Evolutionary conservation across 1,140 invertebrate genomes (phyloP), one percentile per base, ranked within the genome.

Genomic region (Drosophila neocordata): DNA sequence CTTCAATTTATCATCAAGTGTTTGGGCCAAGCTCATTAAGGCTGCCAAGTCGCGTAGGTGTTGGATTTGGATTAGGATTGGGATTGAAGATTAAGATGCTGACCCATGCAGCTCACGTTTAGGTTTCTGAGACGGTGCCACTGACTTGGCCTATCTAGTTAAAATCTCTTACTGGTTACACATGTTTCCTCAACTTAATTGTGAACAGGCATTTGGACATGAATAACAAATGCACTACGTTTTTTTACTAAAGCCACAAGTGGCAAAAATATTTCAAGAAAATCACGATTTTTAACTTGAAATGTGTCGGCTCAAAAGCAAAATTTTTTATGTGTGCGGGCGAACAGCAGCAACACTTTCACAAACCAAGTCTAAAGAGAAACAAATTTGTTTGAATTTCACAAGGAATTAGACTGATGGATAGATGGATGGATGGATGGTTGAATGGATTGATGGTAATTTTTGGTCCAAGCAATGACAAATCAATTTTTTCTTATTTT

Each of bases 1-100:
- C 55, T 76, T 66, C 81, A 85, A 85, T 85, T 87, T 85, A 85
- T 85, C 82, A 85, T 82, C 82, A 85, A 87, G 73, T 71, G 69
- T 44, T 58, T 69, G 60, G 71, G 67, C 69, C 72, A 63, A 70
- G 69, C 81, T 85, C 81, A 85, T 85, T 85, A 85, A 82, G 70
- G 82, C 71, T 67, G 65, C 72, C 79, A 48, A 75, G 72, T 75
- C 72, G 73, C 73, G 63, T 74, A 67, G 72, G 72, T 72, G 72
- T 35, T 41, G 44, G 37, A 38, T 37, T 34, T 18, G 56, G 57
- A 48, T 73, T 38, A 24, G 24, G 63, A 13, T 34, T 38, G 18
- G 51, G 72, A 68, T 75, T 64, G 4, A 24, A 44, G 72, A 68
- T 75, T 64, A 24, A 24, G 73, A 75, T 76, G 81, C 77, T 67